Evolutionary conservation across 1,140 invertebrate genomes (phyloP), one percentile per base, ranked within the genome.

Genomic region (Lethrus apterus): DNA sequence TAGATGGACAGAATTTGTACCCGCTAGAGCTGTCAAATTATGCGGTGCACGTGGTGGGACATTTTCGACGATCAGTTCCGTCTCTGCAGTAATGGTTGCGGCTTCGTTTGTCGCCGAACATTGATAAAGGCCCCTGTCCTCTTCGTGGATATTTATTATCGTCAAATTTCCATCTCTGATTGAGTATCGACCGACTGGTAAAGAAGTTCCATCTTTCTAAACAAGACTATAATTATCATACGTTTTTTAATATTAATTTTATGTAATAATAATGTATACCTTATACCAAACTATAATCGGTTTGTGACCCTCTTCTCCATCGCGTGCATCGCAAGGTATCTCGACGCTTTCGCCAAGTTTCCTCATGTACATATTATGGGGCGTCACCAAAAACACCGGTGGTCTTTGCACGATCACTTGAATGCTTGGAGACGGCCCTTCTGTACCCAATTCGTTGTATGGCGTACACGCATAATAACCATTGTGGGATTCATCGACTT

Each of bases 101-200:
- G 93, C 89, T 61, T 93, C 89, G 69, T 96, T 97, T 50, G 80
- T 85, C 1, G 89, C 85, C 21, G 89, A 80, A 67, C 93, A 98
- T 64, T 93, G 86, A 69, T 95, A 96, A 46, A 84, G 70, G 3
- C 93, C 93, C 58, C 91, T 81, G 70, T 97, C 93, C 46, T 81
- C 78, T 67, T 93, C 89, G 46, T 80, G 74, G 14, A 96, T 77
- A 46, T 80, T 77, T 45, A 75, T 76, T 33, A 98, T 85, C 14
- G 89, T 93, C 48, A 97, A 70, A 71, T 94, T 94, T 34, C 92
- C 91, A 35, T 81, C 84, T 44, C 76, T 76, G 19, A 89, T 67
- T 19, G 73, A 70, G 42, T 80, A 75, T 47, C 89, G 75, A 11
- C 82, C 84, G 46, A 70, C 66, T 4, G 87, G 77, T 48, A 93